phyloP scores from a whole-genome alignment of 2,113 vertebrate genomes.

The Pseudopodoces humilis region DNA sequence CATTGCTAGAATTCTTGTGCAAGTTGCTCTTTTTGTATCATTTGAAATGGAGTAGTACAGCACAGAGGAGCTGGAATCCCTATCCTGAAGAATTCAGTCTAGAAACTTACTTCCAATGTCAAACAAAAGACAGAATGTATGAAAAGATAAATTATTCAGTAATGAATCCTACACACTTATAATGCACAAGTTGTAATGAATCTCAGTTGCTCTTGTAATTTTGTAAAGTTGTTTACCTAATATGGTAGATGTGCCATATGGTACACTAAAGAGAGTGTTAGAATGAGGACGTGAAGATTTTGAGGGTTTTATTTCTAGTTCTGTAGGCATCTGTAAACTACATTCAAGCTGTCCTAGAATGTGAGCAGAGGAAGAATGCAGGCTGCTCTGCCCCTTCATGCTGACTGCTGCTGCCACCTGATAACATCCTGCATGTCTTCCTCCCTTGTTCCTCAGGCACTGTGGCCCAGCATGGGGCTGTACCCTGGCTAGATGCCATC shows the following conservation, averaged over 20 bases:
- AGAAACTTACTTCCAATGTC: not conserved
- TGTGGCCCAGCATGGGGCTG: not conserved
- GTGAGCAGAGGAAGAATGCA: not conserved
- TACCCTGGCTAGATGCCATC: not conserved
- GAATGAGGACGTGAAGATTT: constrained; percentile 33
- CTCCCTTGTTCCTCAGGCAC: not conserved
- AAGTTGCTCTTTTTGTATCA: not conserved
- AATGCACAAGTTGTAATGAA: constrained; percentile 46
- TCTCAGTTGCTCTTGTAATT: constrained; percentile 47
- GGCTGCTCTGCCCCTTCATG: not conserved
- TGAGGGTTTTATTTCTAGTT: constrained; percentile 44
- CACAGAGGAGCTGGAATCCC: not conserved
- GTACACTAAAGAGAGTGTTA: not conserved
- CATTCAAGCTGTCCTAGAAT: constrained; percentile 8
- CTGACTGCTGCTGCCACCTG: not conserved
- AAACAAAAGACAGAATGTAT: not conserved
- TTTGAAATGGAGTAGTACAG: not conserved
- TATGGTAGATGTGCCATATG: constrained; percentile 44
- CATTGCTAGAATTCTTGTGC: not conserved
- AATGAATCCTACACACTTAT: constrained; percentile 37
- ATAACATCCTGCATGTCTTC: not conserved
- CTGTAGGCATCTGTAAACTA: constrained; percentile 21
- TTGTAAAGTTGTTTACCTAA: constrained; percentile 56
- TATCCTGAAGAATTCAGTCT: not conserved
- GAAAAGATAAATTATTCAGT: constrained; percentile 41